phyloP scores from a whole-genome alignment of 2,888 invertebrate species.

The Volucella bombylans region DNA sequence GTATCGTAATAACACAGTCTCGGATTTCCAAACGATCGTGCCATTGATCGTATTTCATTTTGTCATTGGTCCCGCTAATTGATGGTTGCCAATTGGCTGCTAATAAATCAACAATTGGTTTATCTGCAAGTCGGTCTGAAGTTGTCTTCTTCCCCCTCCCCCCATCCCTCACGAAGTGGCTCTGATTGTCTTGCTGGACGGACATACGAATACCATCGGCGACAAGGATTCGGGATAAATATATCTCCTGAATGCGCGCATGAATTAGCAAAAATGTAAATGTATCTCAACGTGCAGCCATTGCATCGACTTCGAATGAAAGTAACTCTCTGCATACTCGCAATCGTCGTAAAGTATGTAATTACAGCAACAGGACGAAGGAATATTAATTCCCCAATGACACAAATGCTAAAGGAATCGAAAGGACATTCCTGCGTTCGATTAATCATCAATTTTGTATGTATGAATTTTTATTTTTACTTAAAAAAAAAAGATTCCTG shows the following conservation, averaged over 20 bases:
- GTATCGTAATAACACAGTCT: constrained; percentile 74
- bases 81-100: constrained; percentile 75
- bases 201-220: neutral
- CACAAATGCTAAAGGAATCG: constrained; percentile 58
- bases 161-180: neutral
- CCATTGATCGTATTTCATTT: constrained; percentile 76
- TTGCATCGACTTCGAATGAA: constrained; percentile 56
- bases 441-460: constrained; percentile 56
- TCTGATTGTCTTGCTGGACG: neutral
- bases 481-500: neutral
- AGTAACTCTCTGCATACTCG: constrained; percentile 34
- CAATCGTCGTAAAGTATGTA: constrained; percentile 66
- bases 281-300: constrained; percentile 45
- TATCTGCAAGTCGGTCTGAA: constrained; percentile 22
- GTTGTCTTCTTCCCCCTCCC: neutral
- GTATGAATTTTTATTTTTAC: constrained; percentile 3
- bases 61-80: constrained; percentile 76
- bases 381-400: constrained; percentile 72
- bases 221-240: constrained; percentile 39
- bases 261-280: constrained; percentile 71
- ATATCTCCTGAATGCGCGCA: constrained; percentile 39
- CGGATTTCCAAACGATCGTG: constrained; percentile 74
- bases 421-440: constrained; percentile 61
- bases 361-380: constrained; percentile 43
- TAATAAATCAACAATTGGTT: constrained; percentile 72